These are phyloP conservation scores for Rhadinocentrus ornatus DNA, from an alignment of 2,797 vertebrate genomes.

Conservation along the genomic window DNA sequence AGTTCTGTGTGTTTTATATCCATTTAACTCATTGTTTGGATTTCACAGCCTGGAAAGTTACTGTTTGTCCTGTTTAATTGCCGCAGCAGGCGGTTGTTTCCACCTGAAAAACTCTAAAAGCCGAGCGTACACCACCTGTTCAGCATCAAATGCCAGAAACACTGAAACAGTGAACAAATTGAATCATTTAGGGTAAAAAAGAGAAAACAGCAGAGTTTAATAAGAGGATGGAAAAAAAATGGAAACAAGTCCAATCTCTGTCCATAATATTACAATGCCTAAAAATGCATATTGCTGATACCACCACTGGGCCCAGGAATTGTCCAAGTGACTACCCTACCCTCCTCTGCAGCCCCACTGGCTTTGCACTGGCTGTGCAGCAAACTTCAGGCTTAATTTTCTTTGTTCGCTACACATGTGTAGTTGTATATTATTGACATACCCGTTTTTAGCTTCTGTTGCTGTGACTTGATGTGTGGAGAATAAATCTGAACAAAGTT, in stretches of 20 bases:
- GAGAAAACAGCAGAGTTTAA: not conserved
- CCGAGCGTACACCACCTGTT: slow-evolving; percentile 2
- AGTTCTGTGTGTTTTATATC: not conserved
- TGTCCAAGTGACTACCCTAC: not conserved
- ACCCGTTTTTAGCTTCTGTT: not conserved
- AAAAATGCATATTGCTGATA: slow-evolving; percentile 1
- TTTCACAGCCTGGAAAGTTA: slow-evolving; percentile 10
- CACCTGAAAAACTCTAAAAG: slow-evolving; percentile 10
- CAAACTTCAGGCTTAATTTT: not conserved
- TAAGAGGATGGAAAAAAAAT: not conserved
- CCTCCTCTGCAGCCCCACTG: not conserved
- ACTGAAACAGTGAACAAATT: slow-evolving; percentile 6
- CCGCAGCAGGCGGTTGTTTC: slow-evolving; percentile 19
- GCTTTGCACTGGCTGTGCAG: too few species aligned
- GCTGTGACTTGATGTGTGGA: not conserved
- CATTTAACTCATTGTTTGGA: slow-evolving; percentile 2
- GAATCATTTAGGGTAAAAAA: not conserved
- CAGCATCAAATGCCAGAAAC: slow-evolving; percentile 6
- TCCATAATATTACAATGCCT: not conserved
- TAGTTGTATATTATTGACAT: not conserved
- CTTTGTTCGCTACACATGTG: not conserved
- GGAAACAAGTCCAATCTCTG: not conserved
- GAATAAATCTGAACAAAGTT: too few species aligned
- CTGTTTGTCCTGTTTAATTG: slow-evolving; percentile 10
- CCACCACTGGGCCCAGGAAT: not conserved